Evolutionary conservation across 2,113 vertebrate genomes (phyloP).

Genomic region (Felis catus): DNA sequence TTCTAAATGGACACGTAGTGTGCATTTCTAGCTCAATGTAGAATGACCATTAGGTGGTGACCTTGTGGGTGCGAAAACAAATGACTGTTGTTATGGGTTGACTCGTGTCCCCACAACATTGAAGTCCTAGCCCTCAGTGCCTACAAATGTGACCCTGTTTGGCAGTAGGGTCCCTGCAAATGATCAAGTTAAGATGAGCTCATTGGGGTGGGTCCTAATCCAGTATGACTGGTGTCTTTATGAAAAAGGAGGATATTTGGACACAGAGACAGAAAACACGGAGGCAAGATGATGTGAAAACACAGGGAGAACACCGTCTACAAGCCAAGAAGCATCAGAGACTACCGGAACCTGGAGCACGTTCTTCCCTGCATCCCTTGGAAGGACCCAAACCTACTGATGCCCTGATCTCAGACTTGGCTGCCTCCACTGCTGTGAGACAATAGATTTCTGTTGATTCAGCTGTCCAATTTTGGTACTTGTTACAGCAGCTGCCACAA

Average conservation of each 20-base stretch:
- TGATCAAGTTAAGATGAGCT: background rate
- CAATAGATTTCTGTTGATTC: background rate
- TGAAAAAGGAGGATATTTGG: background rate
- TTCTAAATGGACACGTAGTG: background rate
- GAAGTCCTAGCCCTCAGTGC: background rate
- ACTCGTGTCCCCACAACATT: background rate
- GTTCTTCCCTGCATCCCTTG: rapidly evolving
- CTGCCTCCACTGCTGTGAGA: background rate
- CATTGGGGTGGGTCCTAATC: background rate
- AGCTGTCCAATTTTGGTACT: rapidly evolving
- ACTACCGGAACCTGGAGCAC: rapidly evolving
- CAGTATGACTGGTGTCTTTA: background rate
- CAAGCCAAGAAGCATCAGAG: background rate
- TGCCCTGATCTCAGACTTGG: background rate
- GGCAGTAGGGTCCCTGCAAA: background rate
- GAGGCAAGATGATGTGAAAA: too few relatives aligned
- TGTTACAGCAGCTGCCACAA: background rate
- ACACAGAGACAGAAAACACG: background rate
- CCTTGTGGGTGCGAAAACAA: conserved; percentile 39
- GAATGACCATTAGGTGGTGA: background rate
- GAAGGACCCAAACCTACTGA: background rate
- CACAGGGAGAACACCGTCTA: background rate
- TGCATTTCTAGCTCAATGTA: background rate
- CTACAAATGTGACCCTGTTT: background rate
- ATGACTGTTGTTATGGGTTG: background rate